Evolutionary conservation across 2,113 vertebrate species (phyloP), one percentile per base, ranked within the genome.

Genomic region (Aspiorhynchus laticeps): DNA sequence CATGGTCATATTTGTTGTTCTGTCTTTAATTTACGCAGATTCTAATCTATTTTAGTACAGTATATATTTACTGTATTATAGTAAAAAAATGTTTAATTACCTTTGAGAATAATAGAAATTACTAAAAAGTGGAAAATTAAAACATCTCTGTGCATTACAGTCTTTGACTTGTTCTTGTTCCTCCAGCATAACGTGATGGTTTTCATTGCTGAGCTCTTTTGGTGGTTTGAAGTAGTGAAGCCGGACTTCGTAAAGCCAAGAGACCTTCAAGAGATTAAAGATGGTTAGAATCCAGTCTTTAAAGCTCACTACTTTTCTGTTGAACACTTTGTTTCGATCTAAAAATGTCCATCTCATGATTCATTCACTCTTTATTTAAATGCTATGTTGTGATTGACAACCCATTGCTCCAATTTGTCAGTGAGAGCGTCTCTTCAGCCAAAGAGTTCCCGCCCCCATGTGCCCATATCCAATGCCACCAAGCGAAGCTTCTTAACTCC

Each of bases 171-270:
- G 48, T 11, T 85, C 38, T 90, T 71, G 90, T 33, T 87, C 19
- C 46, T 88, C 17, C 87, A 99, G 97, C 96, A 95, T 6, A 99
- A 99, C 0, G 81, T 99, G 0, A 97, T 97, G 97, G 97, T 97
- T 24, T 98, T 97, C 83, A 96, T 99, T 41, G 98, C 98, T 0
- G 98, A 99, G 59, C 96, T 99, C 51, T 99, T 99, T 91, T 99
- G 98, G 98, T 98, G 97, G 97, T 98, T 99, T 91, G 98, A 99
- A 90, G 96, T 94, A 1, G 96, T 98, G 87, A 97, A 95, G 86
- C 98, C 98, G 10, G 97, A 97, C 48, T 98, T 99, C 8, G 97
- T 99, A 0, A 97, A 98, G 24, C 98, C 98, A 41, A 95, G 96
- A 88, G 97, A 97, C 76, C 87, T 95, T 41, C 97, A 98, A 88